Conservation (phyloP, 2,113 vertebrate species). For the Urocolius indicus region DNA sequence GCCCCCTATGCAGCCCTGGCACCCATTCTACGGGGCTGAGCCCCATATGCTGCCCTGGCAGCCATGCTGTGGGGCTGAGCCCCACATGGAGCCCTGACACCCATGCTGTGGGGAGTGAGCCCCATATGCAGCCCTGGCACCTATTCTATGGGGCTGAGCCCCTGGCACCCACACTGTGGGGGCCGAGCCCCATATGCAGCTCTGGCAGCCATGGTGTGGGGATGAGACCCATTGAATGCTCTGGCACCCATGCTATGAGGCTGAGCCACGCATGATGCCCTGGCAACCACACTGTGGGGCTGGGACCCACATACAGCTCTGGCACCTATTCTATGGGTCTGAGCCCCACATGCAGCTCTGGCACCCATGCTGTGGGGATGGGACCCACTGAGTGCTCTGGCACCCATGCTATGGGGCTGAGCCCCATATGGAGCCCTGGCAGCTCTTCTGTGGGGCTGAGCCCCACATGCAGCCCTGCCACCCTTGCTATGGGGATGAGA, state of each 20-base stretch:
- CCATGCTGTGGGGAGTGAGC: neutral
- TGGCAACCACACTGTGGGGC: neutral
- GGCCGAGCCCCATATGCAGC: neutral
- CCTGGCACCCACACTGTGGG: neutral
- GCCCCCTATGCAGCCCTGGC: too few relatives aligned
- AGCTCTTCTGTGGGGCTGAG: neutral
- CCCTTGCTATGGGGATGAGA: too few relatives aligned
- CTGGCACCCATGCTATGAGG: too few relatives aligned
- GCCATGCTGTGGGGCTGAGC: neutral
- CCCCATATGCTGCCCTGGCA: accelerated
- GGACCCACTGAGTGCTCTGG: accelerated
- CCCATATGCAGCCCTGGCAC: too few relatives aligned
- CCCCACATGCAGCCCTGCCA: neutral
- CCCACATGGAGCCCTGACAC: neutral
- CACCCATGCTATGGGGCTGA: neutral
- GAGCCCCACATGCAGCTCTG: neutral
- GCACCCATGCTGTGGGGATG: neutral
- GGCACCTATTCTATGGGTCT: too few relatives aligned
- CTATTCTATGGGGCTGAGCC: too few relatives aligned
- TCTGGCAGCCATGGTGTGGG: too few relatives aligned
- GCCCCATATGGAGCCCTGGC: neutral
- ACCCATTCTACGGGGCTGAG: neutral
- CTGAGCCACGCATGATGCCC: neutral
- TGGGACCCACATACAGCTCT: too few relatives aligned
- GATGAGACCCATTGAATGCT: too few relatives aligned